phyloP scores from a whole-genome alignment of 2,888 invertebrate species.

The Lysandra coridon region DNA sequence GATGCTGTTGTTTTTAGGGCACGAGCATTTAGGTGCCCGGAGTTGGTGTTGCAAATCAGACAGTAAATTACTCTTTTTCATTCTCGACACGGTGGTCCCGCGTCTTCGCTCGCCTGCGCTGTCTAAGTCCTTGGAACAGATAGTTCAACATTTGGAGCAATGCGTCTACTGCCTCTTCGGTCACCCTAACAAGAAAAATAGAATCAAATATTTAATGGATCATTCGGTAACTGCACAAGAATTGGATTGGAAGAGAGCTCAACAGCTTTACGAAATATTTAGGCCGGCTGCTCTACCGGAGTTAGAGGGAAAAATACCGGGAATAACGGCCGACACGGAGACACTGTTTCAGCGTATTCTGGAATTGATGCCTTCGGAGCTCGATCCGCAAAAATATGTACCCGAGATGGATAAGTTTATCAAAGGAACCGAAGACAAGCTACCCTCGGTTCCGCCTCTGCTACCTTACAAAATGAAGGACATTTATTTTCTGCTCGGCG shows the following conservation, averaged over 20 bases:
- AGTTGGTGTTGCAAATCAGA: constrained; percentile 90
- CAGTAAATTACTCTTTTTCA: constrained; percentile 89
- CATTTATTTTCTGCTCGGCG: constrained; percentile 94
- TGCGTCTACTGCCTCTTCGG: constrained; percentile 90
- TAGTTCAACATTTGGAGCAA: constrained; percentile 91
- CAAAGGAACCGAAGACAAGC: constrained; percentile 78
- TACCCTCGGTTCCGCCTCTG: constrained; percentile 76
- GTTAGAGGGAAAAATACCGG: constrained; percentile 87
- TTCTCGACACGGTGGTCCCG: constrained; percentile 87
- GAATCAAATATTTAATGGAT: constrained; percentile 82
- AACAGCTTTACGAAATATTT: constrained; percentile 90
- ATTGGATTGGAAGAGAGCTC: constrained; percentile 87
- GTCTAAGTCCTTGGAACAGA: constrained; percentile 82
- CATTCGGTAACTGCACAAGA: constrained; percentile 87
- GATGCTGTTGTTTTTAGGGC: constrained; percentile 89
- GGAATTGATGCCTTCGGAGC: constrained; percentile 83
- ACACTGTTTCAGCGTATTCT: constrained; percentile 86
- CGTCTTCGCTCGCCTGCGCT: constrained; percentile 84
- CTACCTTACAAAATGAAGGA: constrained; percentile 84
- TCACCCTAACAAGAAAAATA: constrained; percentile 85
- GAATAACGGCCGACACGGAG: constrained; percentile 91
- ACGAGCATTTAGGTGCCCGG: constrained; percentile 88
- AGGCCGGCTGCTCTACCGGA: constrained; percentile 89
- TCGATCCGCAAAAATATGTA: constrained; percentile 83
- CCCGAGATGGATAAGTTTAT: constrained; percentile 85